phyloP scores from a whole-genome alignment of 2,797 vertebrate genomes.

The Dendrocincla fuliginosa region DNA sequence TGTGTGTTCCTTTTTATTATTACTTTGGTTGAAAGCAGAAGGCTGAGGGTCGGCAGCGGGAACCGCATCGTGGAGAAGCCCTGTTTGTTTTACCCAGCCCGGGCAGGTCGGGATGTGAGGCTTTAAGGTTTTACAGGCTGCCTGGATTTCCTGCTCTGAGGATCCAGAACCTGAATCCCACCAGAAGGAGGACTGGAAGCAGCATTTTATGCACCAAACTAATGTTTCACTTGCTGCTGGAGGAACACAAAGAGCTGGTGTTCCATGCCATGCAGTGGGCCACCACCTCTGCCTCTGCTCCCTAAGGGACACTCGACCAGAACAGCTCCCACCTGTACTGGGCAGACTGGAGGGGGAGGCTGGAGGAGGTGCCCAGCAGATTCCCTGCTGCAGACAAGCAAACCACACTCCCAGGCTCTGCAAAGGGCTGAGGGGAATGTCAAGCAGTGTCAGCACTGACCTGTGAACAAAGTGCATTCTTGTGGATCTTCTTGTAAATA shows the following conservation, averaged over 20 bases:
- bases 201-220: neutral
- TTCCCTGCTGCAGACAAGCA: neutral
- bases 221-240: neutral
- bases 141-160: conserved; percentile 27
- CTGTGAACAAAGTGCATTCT: conserved; percentile 87
- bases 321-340: neutral
- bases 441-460: conserved; percentile 75
- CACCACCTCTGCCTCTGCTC: neutral
- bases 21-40: conserved; percentile 36
- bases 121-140: conserved; percentile 32
- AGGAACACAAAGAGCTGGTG: neutral
- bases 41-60: conserved; percentile 25
- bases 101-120: neutral
- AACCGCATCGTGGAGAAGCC: neutral
- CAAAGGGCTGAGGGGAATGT: conserved; percentile 16
- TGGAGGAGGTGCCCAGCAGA: neutral
- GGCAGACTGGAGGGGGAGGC: neutral
- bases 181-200: neutral
- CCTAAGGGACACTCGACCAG: neutral
- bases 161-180: neutral
- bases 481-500: conserved; percentile 95
- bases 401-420: neutral
- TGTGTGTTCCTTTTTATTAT: conserved; percentile 46
- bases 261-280: neutral
- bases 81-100: conserved; percentile 27